Evolutionary conservation across 2,888 invertebrate species (phyloP).

Genomic region (Campaea margaritaria): DNA sequence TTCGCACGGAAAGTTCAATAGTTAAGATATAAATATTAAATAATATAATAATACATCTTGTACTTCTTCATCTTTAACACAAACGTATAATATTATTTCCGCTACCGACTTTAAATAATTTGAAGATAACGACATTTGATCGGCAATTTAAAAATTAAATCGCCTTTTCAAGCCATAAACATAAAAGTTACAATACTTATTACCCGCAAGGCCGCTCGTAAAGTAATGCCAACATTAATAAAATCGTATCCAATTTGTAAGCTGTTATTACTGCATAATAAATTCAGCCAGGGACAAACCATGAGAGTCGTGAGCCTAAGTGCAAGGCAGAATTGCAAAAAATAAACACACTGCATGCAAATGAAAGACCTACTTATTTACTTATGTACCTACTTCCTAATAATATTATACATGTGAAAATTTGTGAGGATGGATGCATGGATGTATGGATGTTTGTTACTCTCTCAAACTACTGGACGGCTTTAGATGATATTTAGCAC

Average conservation of each 20-base stretch:
- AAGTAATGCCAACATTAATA: conserved; percentile 37
- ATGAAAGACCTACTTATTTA: too few species aligned
- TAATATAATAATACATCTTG: not conserved
- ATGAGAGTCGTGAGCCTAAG: conserved; percentile 5
- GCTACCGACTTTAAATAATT: not conserved
- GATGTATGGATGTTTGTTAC: too few species aligned
- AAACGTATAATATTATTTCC: not conserved
- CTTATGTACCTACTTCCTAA: too few species aligned
- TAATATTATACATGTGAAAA: too few species aligned
- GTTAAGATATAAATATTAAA: too few species aligned
- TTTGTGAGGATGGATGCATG: too few species aligned
- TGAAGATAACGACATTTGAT: conserved; percentile 1
- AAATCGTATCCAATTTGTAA: conserved; percentile 34
- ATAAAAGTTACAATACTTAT: conserved; percentile 34
- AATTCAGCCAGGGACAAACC: conserved; percentile 18
- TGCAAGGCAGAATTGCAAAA: conserved; percentile 1
- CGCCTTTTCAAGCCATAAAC: conserved; percentile 33
- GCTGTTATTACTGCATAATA: conserved; percentile 32
- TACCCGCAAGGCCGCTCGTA: conserved; percentile 33
- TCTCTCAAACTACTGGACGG: too few species aligned
- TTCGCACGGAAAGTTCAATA: too few species aligned
- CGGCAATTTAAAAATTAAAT: conserved; percentile 27
- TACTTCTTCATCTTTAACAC: not conserved
- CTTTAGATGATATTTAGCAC: too few species aligned
- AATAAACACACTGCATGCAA: too few species aligned